phyloP scores from a whole-genome alignment of 2,888 invertebrate species.

The Himalopsyche japonica region DNA sequence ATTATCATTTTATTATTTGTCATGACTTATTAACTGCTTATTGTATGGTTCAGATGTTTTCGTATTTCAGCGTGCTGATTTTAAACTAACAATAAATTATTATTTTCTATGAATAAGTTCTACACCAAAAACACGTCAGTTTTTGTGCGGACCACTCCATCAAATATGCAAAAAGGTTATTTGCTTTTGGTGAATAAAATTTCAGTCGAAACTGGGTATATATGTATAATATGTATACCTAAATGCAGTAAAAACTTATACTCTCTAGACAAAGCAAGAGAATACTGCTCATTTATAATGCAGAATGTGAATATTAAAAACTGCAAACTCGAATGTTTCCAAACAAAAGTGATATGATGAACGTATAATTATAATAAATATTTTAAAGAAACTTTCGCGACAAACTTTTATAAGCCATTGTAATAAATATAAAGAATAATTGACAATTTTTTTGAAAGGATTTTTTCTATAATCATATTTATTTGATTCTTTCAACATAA shows the following conservation, averaged over 20 bases:
- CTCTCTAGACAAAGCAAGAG: slow-evolving; percentile 7
- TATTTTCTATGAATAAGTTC: not conserved
- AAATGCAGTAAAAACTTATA: slow-evolving; percentile 24
- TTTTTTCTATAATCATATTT: no score
- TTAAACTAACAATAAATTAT: not conserved
- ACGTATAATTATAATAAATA: not conserved
- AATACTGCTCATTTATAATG: slow-evolving; percentile 22
- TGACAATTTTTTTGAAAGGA: no score
- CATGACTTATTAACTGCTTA: no score
- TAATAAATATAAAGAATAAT: not conserved
- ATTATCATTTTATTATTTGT: no score
- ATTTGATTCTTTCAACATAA: no score
- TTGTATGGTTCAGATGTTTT: not conserved
- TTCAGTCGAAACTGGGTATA: not conserved
- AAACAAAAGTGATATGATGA: slow-evolving; percentile 3
- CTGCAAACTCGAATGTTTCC: slow-evolving; percentile 24
- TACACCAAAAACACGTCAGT: not conserved
- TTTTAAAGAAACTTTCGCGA: not conserved
- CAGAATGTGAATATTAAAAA: slow-evolving; percentile 31
- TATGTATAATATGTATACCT: not conserved
- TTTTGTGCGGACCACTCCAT: not conserved
- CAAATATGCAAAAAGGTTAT: not conserved
- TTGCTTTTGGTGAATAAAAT: not conserved
- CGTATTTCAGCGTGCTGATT: not conserved
- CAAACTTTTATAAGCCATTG: not conserved